Evolutionary conservation across 1,140 invertebrate species (phyloP), one percentile per base, ranked within the genome.

Genomic region (Belonocnema kinseyi): DNA sequence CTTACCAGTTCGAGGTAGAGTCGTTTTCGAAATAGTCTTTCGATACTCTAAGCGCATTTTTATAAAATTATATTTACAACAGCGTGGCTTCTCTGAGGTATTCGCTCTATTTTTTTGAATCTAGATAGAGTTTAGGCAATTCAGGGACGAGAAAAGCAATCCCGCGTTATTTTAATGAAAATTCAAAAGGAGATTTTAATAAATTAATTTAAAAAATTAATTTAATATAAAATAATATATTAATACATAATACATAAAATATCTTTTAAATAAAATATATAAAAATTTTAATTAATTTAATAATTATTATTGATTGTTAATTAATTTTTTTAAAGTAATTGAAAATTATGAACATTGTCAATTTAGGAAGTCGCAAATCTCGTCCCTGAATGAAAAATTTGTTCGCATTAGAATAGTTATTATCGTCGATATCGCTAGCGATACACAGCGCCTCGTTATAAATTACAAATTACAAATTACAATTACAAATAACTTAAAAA

Each of bases 1-100:
- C 11, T 75, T n/a, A 66, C 66, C 0, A 33, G n/a, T 16, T 66
- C n/a, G 33, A 66, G 61, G 14, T 16, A 66, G 40, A 66, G 26
- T 66, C 40, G 16, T n/a, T 66, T 33, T 66, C 40, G 14, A 16
- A 66, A 58, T 58, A 66, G 61, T 72, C 14, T 50, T 74, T 53
- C 56, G 70, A 77, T 74, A 77, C 53, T 26, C 73, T 74, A 77
- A 17, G 61, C 61, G 61, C 61, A 66, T 66, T 66, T 66, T 66
- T 86, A 86, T 86, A 87, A 87, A 87, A 87, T 81, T 85, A 86
- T 87, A 87, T 87, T 83, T 87, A 87, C 86, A 87, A 87, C 83
- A 87, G 86, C 83, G 81, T 85, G 82, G 80, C 84, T 73, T 80
- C 82, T 82, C 72, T 82, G 86, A 87, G 86, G 86, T 87, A 87